These are phyloP conservation scores for Athene noctua DNA, from an alignment of 2,113 vertebrate species.

Conservation along the genomic window DNA sequence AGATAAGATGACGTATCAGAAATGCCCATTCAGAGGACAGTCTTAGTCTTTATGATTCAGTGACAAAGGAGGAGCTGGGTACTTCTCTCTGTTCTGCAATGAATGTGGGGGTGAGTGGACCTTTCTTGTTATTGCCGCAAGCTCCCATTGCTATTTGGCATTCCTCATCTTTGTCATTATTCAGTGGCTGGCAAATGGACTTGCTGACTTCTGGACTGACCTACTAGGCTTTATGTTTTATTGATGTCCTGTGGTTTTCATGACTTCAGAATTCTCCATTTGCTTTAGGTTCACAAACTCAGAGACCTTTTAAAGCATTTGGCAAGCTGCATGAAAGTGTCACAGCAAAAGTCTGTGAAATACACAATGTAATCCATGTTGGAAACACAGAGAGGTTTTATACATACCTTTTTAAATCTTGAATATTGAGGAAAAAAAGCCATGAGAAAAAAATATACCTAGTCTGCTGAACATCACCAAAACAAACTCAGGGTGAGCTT, in stretches of 20 bases:
- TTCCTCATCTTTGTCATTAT: not conserved
- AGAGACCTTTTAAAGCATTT: constrained; percentile 4
- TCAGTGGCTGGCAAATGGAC: not conserved
- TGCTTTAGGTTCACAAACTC: constrained; percentile 19
- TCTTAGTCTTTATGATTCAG: not conserved
- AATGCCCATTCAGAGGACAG: not conserved
- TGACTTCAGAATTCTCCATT: constrained; percentile 21
- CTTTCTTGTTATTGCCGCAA: not conserved
- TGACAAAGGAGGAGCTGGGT: not conserved
- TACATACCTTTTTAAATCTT: not conserved
- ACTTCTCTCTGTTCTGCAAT: not conserved
- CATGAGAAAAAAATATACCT: not conserved
- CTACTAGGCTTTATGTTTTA: constrained; percentile 17
- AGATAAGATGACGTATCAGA: not conserved
- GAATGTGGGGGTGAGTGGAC: not conserved
- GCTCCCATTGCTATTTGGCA: not conserved
- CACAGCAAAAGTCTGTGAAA: not conserved
- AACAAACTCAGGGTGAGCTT: not conserved
- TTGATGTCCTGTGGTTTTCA: not conserved
- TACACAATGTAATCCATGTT: not conserved
- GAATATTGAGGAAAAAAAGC: not conserved
- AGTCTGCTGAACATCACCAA: not conserved
- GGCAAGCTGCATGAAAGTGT: not conserved
- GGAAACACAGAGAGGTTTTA: not conserved
- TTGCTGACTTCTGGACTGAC: constrained; percentile 24